phyloP scores from a whole-genome alignment of 2,888 invertebrate species.

The Boloria euphrosyne region DNA sequence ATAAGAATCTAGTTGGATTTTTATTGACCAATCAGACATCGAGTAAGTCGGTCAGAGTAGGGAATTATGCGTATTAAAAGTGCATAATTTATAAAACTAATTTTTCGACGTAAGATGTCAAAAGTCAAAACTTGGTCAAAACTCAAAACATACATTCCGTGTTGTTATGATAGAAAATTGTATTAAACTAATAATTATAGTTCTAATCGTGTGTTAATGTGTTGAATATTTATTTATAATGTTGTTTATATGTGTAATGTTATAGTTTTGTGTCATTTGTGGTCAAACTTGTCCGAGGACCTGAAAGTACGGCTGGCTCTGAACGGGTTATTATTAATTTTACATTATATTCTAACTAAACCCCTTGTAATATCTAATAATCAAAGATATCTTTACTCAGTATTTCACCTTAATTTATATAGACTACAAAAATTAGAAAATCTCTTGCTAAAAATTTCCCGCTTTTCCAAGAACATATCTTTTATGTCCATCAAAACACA shows the following conservation, averaged over 20 bases:
- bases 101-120: constrained; percentile 49
- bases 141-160: constrained; percentile 62
- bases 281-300: constrained; percentile 48
- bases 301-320: constrained; percentile 63
- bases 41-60: constrained; percentile 38
- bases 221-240: constrained; percentile 33
- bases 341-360: constrained; percentile 32
- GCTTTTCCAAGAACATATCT: constrained; percentile 23
- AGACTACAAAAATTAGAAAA: constrained; percentile 5
- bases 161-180: constrained; percentile 59
- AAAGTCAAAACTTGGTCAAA: constrained; percentile 59
- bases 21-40: constrained; percentile 41
- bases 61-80: constrained; percentile 28
- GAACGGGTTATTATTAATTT: constrained; percentile 49
- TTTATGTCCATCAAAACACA: constrained; percentile 30
- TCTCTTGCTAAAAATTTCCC: constrained; percentile 26
- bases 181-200: constrained; percentile 39
- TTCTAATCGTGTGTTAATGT: constrained; percentile 32
- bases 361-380: constrained; percentile 7
- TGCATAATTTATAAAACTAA: constrained; percentile 43
- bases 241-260: constrained; percentile 45
- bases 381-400: constrained; percentile 17
- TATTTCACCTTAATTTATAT: constrained; percentile 8
- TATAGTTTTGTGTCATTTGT: constrained; percentile 46
- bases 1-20: constrained; percentile 41